Evolutionary conservation across 2,888 invertebrate species (phyloP), one percentile per base, ranked within the genome.

Genomic region (Palloptera scutellata): DNA sequence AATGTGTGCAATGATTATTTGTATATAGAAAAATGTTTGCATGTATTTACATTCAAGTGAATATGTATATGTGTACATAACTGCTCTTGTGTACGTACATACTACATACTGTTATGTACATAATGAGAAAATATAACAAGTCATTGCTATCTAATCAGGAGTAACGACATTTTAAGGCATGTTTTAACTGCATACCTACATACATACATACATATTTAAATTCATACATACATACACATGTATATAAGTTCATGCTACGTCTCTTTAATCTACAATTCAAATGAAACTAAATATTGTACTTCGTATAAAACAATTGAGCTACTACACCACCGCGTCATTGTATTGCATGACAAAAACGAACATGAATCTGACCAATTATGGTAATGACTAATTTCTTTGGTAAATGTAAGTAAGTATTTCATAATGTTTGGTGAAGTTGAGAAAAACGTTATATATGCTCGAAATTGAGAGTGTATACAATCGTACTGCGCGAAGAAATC

Each of bases 71-170:
- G 13, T 40, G 48, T 20, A 68, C 30, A 20, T 45, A 51, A n/a
- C 54, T 12, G n/a, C 61, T 52, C 52, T 30, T 59, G n/a, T 61
- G 60, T 52, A 64, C 61, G 17, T 62, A 64, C 52, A 57, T 52
- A n/a, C 43, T 41, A 15, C 19, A 52, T 51, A 30, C 42, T 53
- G 11, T 20, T 17, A 30, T 30, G 30, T 30, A 8, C 40, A 52
- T 30, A 30, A 30, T 30, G 6, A 4, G 40, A 57, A 51, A 59
- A 64, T 52, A 15, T 43, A 15, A 51, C 66, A 66, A 66, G 66
- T 66, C 66, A 66, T 66, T 45, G 41, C 55, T 66, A 66, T 66
- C 66, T 66, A 66, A 64, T 66, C 59, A 66, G 45, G n/a, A 54
- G 13, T 61, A 43, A 19, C 45, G 20, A 53, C 65, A 59, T 58